A percentile compares a stretch with the other conserved stretches of the same genome.
Conservation (phyloP, 1,140 invertebrate species). For the Nephila pilipes region DNA sequence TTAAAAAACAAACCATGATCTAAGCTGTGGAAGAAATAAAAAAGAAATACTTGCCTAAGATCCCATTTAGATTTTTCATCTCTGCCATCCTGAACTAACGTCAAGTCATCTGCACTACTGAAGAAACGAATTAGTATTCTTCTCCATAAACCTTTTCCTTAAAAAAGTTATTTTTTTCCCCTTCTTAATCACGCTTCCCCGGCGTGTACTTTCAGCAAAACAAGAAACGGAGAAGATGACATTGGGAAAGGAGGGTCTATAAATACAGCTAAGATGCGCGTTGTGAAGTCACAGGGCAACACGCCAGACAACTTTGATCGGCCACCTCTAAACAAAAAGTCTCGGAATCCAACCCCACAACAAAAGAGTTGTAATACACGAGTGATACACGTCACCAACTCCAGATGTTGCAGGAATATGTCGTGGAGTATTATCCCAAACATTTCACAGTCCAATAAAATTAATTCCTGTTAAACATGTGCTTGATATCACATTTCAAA, state of each 20-base stretch:
- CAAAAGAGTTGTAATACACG: neutral
- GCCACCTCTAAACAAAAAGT: neutral
- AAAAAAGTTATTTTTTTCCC: no score
- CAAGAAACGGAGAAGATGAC: neutral
- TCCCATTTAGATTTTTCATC: neutral
- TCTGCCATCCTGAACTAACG: neutral
- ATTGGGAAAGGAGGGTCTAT: slow-evolving; percentile 3
- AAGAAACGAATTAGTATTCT: neutral
- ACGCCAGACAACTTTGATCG: slow-evolving; percentile 19
- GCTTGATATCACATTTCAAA: neutral
- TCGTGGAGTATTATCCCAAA: neutral
- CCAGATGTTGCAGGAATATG: neutral
- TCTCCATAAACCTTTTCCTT: neutral
- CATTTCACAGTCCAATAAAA: neutral
- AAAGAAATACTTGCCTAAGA: neutral
- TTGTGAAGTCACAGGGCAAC: neutral
- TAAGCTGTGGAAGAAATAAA: neutral
- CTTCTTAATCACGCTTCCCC: neutral
- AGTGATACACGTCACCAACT: neutral
- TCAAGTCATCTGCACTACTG: neutral
- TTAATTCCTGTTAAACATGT: neutral
- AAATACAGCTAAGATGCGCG: neutral
- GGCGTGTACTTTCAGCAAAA: neutral
- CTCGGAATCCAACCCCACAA: neutral
- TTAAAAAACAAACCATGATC: no score